Evolutionary conservation across 2,888 invertebrate genomes (phyloP), one percentile per base, ranked within the genome.

Genomic region (Pilophorus perplexus): DNA sequence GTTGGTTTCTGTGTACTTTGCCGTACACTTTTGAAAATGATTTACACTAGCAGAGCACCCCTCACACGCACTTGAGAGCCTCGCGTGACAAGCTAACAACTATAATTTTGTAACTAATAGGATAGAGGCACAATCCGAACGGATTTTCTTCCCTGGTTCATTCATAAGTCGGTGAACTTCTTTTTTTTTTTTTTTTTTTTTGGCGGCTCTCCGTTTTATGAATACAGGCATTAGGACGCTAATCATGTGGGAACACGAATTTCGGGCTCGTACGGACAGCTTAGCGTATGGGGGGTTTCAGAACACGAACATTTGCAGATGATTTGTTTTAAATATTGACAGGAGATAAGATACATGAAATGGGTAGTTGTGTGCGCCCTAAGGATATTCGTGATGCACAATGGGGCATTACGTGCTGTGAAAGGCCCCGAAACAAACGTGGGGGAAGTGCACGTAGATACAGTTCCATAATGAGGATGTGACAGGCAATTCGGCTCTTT

Each of bases 21-120:
- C 6, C 28, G 52, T 52, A 28, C 28, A 52, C 52, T 18, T 52
- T 52, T 27, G 3, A 52, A n/a, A 46, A 52, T 27, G 28, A 28
- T 52, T 52, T 52, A 52, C 33, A 10, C 5, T n/a, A 4, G 6
- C 25, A 25, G 12, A 6, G 28, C 14, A 16, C 27, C 23, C 14
- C 2, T n/a, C n/a, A 16, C 52, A 52, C 52, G 52, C 52, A 52
- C 28, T 33, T 33, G 33, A 33, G n/a, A n/a, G 18, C 16, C 18
- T 52, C 52, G 52, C 52, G 52, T 52, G 52, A 25, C 25, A 28
- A 33, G 6, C 33, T 12, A 33, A 33, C 6, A 33, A n/a, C n/a
- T n/a, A n/a, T n/a, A n/a, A n/a, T n/a, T n/a, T n/a, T n/a, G n/a
- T n/a, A n/a, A n/a, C n/a, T n/a, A n/a, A n/a, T n/a, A n/a, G n/a